Conservation (phyloP, 2,888 invertebrate species). For the Sesia bembeciformis region DNA sequence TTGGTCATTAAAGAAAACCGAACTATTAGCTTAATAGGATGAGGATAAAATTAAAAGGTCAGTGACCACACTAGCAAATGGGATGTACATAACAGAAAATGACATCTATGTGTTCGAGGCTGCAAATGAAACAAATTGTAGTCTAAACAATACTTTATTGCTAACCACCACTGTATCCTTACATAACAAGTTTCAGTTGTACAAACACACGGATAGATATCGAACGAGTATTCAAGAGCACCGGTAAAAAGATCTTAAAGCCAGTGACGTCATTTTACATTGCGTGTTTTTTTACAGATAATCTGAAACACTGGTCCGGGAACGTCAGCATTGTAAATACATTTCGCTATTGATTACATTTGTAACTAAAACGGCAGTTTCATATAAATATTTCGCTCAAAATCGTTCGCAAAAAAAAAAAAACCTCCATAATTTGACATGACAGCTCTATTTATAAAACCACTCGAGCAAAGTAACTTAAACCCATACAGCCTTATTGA, state of each 20-base stretch:
- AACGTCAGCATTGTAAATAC: conserved; percentile 36
- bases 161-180: conserved; percentile 54
- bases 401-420: neutral
- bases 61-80: too few relatives aligned
- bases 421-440: too few relatives aligned
- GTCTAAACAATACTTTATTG: conserved; percentile 54
- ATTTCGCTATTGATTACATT: conserved; percentile 15
- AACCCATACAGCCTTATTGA: too few relatives aligned
- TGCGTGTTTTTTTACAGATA: conserved; percentile 41
- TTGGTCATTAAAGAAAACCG: too few relatives aligned
- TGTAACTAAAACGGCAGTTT: conserved; percentile 21
- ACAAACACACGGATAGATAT: conserved; percentile 13
- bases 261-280: conserved; percentile 38
- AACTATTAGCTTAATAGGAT: too few relatives aligned
- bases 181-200: conserved; percentile 17
- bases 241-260: conserved; percentile 43
- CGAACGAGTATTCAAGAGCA: conserved; percentile 22
- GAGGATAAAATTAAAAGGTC: too few relatives aligned
- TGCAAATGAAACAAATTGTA: neutral
- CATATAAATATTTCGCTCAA: conserved; percentile 7
- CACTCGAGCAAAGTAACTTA: too few relatives aligned
- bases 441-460: too few relatives aligned
- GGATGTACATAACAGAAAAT: too few relatives aligned
- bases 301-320: conserved; percentile 20
- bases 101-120: neutral